Evolutionary conservation across 1,140 invertebrate genomes (phyloP), one percentile per base, ranked within the genome.

Genomic region (Stenopsyche tienmushanensis): DNA sequence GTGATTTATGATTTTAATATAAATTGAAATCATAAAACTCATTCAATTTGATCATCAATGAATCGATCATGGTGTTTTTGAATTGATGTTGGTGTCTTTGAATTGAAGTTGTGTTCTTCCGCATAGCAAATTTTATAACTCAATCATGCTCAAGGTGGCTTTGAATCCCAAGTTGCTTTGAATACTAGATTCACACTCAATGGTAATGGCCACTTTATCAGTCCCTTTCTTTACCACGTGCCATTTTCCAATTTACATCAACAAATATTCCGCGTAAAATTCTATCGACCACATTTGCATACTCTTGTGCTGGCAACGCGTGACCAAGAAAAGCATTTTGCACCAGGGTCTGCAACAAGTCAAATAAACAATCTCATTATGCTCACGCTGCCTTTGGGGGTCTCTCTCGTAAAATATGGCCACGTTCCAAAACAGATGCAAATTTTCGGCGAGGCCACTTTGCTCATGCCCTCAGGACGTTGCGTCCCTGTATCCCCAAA

Each of bases 361-460:
- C 44, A 18, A 47, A 47, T 47, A 47, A 47, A 47, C 44, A 47
- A 47, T 47, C 44, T 47, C 10, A 13, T 47, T 47, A 47, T 47
- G 18, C 29, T 5, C 29, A 13, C 5, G 13, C 29, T 13, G 29
- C 29, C 29, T 34, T 18, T 15, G 18, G 44, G 44, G 44, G 50
- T 39, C 50, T 49, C 50, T 42, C n/a, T n/a, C 15, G n/a, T 26
- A 64, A 64, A 55, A 29, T 57, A 57, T 64, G 42, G 53, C 53
- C 63, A 64, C 63, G 63, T 57, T 45, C 63, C 52, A 23, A 64
- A 25, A 45, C 21, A 64, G 13, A 64, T 64, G 63, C 63, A 57
- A 64, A 64, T 24, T 53, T 21, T 15, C 5, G 45, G 20, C n/a
- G 8, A 49, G 15, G n/a, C 15, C 7, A 8, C n/a, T 8, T 49